Base-by-base conservation (phyloP, 2,797 vertebrate species). In the Vespertilio murinus region DNA sequence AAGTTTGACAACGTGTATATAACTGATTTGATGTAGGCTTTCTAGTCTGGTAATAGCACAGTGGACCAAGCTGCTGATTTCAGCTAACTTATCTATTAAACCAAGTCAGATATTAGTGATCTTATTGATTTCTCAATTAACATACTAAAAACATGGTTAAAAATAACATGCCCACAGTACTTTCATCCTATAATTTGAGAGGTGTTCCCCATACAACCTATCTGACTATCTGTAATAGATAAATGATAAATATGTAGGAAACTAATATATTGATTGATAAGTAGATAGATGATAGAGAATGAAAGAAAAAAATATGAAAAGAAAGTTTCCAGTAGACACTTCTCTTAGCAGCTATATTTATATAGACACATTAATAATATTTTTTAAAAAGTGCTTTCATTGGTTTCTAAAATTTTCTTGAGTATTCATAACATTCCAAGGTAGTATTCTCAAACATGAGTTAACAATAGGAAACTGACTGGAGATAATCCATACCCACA, bases 101-200 rank as follows among this genome's bases (percentile, higher is more conserved):
- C 18, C 11, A 59, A 59, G 20, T 84, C 30, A 73, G 35, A 42
- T 90, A 42, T 22, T 84, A 35, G 28, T 23, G 64, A 49, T 78
- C 78, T 56, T 88, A 59, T 47, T 73, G 67, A 95, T 92, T 93
- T 84, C n/a, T 59, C 61, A 94, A 84, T 73, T 84, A 84, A 1
- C 28, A 77, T 2, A 12, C 4, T 79, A 69, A 88, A 88, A 67
- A 74, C 65, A 49, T 40, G 25, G 25, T 2, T 25, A 18, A 82
- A 81, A 90, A 81, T 71, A 56, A 86, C 94, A 59, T 80, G 9
- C 61, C 17, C 28, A 22, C 10, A 54, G 23, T 85, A 8, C 25
- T 88, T 80, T 52, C 59, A 47, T 65, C 80, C 42, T 78, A 30
- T 75, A n/a, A 75, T 18, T 67, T 85, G 61, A 81, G 28, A 88